Conservation (phyloP, 1,140 invertebrate species). For the Rhagoletis zephyria region DNA sequence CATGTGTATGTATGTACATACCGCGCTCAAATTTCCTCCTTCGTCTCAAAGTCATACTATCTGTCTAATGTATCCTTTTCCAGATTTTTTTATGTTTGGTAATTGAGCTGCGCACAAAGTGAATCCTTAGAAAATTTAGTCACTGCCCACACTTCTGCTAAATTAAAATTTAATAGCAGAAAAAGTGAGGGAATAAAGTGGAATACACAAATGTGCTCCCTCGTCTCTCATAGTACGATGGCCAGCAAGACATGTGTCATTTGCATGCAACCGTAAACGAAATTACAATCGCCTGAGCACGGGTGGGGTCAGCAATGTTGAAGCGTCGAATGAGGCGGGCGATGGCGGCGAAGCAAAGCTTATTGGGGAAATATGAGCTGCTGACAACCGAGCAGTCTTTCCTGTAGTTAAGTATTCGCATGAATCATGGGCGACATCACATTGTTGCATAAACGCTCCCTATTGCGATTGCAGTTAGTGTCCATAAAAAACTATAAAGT, state of each 20-base stretch:
- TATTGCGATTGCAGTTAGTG: neutral
- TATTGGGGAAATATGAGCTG: slow-evolving; percentile 13
- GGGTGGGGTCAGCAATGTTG: neutral
- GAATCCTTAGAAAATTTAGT: slow-evolving; percentile 58
- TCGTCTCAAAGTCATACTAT: slow-evolving; percentile 61
- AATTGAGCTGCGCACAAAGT: slow-evolving; percentile 29
- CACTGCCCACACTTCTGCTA: slow-evolving; percentile 70
- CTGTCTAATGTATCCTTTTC: slow-evolving; percentile 8
- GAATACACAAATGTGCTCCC: slow-evolving; percentile 7
- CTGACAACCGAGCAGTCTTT: neutral
- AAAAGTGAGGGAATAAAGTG: slow-evolving; percentile 65
- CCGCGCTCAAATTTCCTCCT: slow-evolving; percentile 68
- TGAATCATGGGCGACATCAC: slow-evolving; percentile 39
- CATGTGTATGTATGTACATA: neutral
- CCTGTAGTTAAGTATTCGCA: slow-evolving; percentile 8
- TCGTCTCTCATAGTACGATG: neutral
- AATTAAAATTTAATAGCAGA: slow-evolving; percentile 71
- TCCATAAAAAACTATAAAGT: slow-evolving; percentile 10
- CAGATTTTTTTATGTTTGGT: slow-evolving; percentile 19
- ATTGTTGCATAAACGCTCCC: slow-evolving; percentile 25
- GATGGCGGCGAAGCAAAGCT: neutral
- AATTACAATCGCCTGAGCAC: neutral
- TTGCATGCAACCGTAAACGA: slow-evolving; percentile 38
- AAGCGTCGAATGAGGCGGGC: neutral
- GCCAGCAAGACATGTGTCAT: slow-evolving; percentile 36